Evolutionary conservation across 2,797 vertebrate genomes (phyloP).

Genomic region (Sandelia bainsii): DNA sequence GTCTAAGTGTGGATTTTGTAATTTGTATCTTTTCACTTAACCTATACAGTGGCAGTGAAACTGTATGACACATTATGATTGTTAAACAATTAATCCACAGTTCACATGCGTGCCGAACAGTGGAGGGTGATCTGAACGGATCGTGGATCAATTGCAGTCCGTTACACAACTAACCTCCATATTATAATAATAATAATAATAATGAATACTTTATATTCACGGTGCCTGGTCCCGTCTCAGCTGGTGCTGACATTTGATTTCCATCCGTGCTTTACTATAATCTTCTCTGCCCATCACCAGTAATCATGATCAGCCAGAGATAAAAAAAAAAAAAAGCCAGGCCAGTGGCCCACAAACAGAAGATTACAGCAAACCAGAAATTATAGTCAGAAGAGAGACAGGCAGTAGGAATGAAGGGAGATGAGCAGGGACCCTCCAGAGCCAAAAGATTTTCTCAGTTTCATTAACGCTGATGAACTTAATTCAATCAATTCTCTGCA

Average conservation of each 20-base stretch:
- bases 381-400: conserved; percentile 54
- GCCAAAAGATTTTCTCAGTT: conserved; percentile 59
- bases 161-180: too few species aligned
- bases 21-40: too few species aligned
- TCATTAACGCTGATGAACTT: conserved; percentile 76
- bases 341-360: conserved; percentile 56
- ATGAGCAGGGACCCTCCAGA: conserved; percentile 33
- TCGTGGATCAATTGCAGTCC: too few species aligned
- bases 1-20: too few species aligned
- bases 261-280: conserved; percentile 55
- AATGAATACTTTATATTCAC: too few species aligned
- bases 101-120: too few species aligned
- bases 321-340: conserved; percentile 60
- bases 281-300: conserved; percentile 67
- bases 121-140: too few species aligned
- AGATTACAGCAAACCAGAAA: conserved; percentile 71
- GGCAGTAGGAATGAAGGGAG: conserved; percentile 35
- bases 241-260: conserved; percentile 53
- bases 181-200: too few species aligned
- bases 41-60: too few species aligned
- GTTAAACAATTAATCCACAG: too few species aligned
- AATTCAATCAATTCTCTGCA: conserved; percentile 72
- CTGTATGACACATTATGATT: too few species aligned
- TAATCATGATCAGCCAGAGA: conserved; percentile 65
- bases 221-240: conserved; percentile 15